phyloP scores from a whole-genome alignment of 2,797 vertebrate genomes.

The Chanos chanos region DNA sequence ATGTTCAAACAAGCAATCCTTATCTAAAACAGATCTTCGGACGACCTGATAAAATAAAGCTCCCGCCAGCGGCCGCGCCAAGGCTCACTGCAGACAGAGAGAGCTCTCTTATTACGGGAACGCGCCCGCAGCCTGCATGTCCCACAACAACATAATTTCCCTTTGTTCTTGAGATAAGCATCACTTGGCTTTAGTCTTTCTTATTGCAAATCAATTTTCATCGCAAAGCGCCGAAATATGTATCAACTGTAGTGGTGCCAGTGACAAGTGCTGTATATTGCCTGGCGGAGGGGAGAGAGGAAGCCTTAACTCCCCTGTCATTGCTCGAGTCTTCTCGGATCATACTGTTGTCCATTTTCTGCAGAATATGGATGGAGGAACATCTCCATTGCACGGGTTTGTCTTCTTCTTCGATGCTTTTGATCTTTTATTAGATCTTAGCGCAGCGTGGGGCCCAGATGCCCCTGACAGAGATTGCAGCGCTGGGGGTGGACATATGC shows the following conservation, averaged over 20 bases:
- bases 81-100: slow-evolving; percentile 17
- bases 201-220: slow-evolving; percentile 30
- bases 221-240: slow-evolving; percentile 15
- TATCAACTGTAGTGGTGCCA: background rate
- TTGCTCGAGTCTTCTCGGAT: background rate
- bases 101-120: slow-evolving; percentile 13
- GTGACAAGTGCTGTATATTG: background rate
- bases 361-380: background rate
- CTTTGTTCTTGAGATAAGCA: slow-evolving; percentile 50
- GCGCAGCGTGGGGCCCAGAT: slow-evolving; percentile 45
- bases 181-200: slow-evolving; percentile 24
- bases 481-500: slow-evolving; percentile 70
- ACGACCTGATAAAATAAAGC: slow-evolving; percentile 30
- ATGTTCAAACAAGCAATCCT: slow-evolving; percentile 46
- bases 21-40: slow-evolving; percentile 44
- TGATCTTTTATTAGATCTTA: slow-evolving; percentile 9
- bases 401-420: background rate
- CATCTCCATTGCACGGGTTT: background rate
- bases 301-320: background rate
- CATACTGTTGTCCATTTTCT: background rate
- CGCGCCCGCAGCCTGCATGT: slow-evolving; percentile 14
- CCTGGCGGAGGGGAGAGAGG: background rate
- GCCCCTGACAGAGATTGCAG: slow-evolving; percentile 62
- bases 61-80: slow-evolving; percentile 45
- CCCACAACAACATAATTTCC: slow-evolving; percentile 50